Base-by-base conservation (phyloP, 2,113 vertebrate species). In the Podilymbus podiceps region DNA sequence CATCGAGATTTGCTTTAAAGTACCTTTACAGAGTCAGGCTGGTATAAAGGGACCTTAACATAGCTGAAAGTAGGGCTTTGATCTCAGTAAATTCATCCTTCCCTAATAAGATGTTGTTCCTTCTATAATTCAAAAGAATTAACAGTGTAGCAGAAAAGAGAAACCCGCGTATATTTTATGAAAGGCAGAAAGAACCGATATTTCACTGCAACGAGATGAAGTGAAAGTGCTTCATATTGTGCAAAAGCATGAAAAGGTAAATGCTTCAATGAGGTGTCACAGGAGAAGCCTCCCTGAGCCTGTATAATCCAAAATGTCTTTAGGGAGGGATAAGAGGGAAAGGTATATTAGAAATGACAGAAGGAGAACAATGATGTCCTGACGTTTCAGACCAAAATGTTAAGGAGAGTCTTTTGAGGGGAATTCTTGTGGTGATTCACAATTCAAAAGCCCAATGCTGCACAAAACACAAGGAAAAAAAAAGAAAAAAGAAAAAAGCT, bases 61-160 rank as follows among this genome's bases (percentile, higher is more conserved):
- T 7, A 35, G 79, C 73, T 94, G 68, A 92, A 92, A 91, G 77
- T 31, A 52, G 82, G 64, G 64, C 83, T 96, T 96, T 96, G 95
- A 96, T 95, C 90, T 92, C 82, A 7, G 22, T 46, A 15, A 84
- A 46, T 74, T 93, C 73, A 12, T 5, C 5, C 50, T 72, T 60
- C 68, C 72, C 85, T 72, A 90, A 69, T 53, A 69, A 66, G 50
- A 86, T 72, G 7, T 60, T 62, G n/a, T 47, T 87, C 77, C 80
- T 95, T 60, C 20, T 62, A 60, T 56, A 81, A 96, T 80, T 76
- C 64, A 64, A 40, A 73, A 74, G 79, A 92, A 96, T 90, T 88
- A 93, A 42, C 38, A 63, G 68, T 46, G 66, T 72, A 77, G 71
- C 55, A 84, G 76, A 12, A 52, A 81, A 78, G 67, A 88, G 44